phyloP scores from a whole-genome alignment of 2,113 vertebrate genomes.

The Nesoenas mayeri region DNA sequence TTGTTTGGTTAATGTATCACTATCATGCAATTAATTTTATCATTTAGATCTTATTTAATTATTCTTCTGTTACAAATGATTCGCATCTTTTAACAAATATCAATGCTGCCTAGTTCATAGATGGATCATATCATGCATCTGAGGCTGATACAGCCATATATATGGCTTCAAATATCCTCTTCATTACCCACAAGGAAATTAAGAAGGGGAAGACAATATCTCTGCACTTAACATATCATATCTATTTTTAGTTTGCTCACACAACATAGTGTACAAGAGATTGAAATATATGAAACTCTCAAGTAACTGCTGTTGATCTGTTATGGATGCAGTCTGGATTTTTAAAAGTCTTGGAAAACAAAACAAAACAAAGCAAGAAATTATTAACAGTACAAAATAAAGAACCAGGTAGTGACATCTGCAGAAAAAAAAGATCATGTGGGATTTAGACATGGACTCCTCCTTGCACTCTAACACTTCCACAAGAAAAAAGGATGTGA shows the following conservation, averaged over 20 bases:
- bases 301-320: not conserved
- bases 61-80: not conserved
- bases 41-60: not conserved
- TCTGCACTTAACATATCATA: not conserved
- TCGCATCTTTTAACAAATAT: not conserved
- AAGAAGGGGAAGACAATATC: not conserved
- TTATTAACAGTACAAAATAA: not conserved
- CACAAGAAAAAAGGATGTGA: not conserved
- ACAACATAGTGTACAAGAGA: not conserved
- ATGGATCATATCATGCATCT: not conserved
- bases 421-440: not conserved
- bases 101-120: not conserved
- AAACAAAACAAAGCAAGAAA: not conserved
- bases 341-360: not conserved
- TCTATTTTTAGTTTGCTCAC: not conserved
- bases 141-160: not conserved
- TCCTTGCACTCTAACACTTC: not conserved
- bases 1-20: not conserved
- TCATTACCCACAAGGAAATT: not conserved
- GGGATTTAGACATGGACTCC: not conserved
- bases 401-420: not conserved
- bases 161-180: not conserved
- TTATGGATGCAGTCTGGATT: not conserved
- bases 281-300: not conserved
- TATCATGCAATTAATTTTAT: not conserved